Base-by-base conservation (phyloP, 2,888 invertebrate species). In the Drosophila gaucha region DNA sequence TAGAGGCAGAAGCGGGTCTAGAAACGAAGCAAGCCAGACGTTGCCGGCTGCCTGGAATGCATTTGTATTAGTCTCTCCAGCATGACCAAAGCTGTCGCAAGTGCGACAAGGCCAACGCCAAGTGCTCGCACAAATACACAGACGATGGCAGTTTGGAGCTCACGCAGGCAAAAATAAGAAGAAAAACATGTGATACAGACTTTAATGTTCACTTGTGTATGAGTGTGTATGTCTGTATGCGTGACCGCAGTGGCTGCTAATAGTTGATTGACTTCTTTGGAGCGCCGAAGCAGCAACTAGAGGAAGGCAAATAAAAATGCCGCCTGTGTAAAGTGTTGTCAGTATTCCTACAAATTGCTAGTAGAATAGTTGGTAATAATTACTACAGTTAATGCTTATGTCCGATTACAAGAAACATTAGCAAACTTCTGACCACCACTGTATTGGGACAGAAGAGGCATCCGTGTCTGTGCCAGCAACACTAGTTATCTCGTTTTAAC, bases 161-260 rank as follows among this genome's bases (percentile, higher is more conserved):
- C 67, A 73, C 73, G 73, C 74, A 86, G 69, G 85, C 78, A 67
- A 86, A 87, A 89, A 77, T 83, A 88, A 88, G 88, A 89, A 79
- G 86, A 80, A 80, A 85, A 86, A 86, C 86, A 89, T 89, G 83
- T 86, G 88, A 89, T 88, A 89, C 80, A 89, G 86, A 85, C 86
- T 85, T 73, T 58, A 75, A 65, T 75, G 56, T 63, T 56, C 60
- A 46, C 43, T 33, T 57, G 39, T 59, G 1, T 54, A 33, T 18
- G 43, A 44, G 33, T 31, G 31, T 31, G 60, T 41, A 12, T 30
- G 20, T 54, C 38, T 43, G 43, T 56, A 18, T 44, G 41, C 41
- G 51, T 57, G 28, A 31, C 36, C 66, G 79, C 59, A 66, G 73
- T 79, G 52, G 65, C 82, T 87, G 74, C 80, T 62, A 86, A 80